Evolutionary conservation across 2,797 vertebrate species (phyloP).

Genomic region (Dryobates pubescens): DNA sequence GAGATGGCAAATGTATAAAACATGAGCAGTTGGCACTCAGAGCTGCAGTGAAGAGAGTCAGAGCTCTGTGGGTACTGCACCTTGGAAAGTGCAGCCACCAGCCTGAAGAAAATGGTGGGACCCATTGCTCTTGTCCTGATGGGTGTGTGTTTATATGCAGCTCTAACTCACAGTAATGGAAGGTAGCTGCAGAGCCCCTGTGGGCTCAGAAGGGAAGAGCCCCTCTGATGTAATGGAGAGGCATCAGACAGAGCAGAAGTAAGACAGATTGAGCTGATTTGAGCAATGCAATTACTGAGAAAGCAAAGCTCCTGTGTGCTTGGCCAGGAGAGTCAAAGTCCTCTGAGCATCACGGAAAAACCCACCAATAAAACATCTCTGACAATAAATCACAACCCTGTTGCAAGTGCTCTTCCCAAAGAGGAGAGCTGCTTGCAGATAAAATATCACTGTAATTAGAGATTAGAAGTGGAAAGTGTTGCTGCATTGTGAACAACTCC

Average conservation of each 20-base stretch:
- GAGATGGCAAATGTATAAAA: conserved; percentile 5
- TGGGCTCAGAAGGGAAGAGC: background rate
- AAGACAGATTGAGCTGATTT: conserved; percentile 13
- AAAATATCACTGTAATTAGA: conserved; percentile 23
- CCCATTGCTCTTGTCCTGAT: background rate
- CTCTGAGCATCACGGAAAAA: background rate
- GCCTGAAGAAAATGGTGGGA: background rate
- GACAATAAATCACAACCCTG: conserved; percentile 5
- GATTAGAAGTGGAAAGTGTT: background rate
- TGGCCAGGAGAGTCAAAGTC: background rate
- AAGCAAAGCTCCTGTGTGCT: background rate
- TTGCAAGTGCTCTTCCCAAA: background rate
- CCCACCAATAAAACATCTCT: background rate
- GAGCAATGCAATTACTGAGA: conserved; percentile 45
- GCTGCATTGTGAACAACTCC: background rate
- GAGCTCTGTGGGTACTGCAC: background rate
- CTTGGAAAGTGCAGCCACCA: background rate
- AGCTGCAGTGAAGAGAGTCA: background rate
- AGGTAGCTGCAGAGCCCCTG: background rate
- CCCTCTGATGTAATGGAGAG: background rate
- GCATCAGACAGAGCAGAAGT: background rate
- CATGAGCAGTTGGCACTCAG: background rate
- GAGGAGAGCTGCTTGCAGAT: background rate
- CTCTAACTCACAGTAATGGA: background rate
- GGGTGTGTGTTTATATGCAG: accelerated